Conservation (phyloP, 2,888 invertebrate genomes). For the Agonopterix arenella region DNA sequence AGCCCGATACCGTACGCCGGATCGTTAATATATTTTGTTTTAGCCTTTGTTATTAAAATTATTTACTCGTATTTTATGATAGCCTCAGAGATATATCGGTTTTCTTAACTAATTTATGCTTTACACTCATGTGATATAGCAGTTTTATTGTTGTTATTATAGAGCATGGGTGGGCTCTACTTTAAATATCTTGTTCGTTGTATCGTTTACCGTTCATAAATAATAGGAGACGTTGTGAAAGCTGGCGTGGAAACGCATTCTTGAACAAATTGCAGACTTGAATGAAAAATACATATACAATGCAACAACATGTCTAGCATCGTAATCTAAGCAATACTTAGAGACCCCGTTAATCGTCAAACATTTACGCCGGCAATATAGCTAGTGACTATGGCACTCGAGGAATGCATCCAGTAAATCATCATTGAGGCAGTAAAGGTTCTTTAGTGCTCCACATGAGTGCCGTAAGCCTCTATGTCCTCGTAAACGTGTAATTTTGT, state of each 20-base stretch:
- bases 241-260: no score
- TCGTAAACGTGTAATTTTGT: slow-evolving; percentile 68
- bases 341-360: slow-evolving; percentile 36
- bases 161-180: slow-evolving; percentile 49
- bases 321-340: slow-evolving; percentile 7
- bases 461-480: slow-evolving; percentile 42
- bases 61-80: slow-evolving; percentile 50
- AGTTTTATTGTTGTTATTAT: slow-evolving; percentile 46
- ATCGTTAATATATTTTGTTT: slow-evolving; percentile 53
- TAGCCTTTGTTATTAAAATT: slow-evolving; percentile 54
- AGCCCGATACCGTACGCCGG: slow-evolving; percentile 3
- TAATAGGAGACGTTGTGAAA: not conserved
- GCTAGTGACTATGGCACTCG: slow-evolving; percentile 26
- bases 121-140: slow-evolving; percentile 35
- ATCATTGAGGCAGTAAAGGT: slow-evolving; percentile 57
- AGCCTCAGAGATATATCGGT: slow-evolving; percentile 43
- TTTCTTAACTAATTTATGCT: slow-evolving; percentile 59
- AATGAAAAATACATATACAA: no score
- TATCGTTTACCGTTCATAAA: slow-evolving; percentile 7
- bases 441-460: slow-evolving; percentile 50
- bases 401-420: slow-evolving; percentile 69
- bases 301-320: no score
- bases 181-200: not conserved
- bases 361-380: slow-evolving; percentile 43
- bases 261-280: no score